Percentiles rank a stretch among this genome's conserved stretches.
phyloP scores from a whole-genome alignment of 2,113 vertebrate species.

The Crotalus horridus region DNA sequence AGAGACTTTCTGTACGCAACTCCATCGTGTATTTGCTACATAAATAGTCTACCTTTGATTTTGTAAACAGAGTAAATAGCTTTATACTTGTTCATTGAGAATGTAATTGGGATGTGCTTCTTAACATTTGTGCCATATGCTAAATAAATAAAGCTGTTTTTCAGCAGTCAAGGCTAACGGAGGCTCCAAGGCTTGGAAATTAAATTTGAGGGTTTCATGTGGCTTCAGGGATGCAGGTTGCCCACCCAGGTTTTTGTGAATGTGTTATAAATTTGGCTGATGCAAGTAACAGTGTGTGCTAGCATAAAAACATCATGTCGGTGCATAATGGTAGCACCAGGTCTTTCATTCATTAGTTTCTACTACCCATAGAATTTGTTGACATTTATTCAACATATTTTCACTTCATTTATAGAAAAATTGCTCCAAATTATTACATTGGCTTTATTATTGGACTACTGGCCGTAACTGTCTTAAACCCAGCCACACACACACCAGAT shows the following conservation, averaged over 20 bases:
- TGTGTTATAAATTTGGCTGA: not conserved
- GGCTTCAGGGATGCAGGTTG: not conserved
- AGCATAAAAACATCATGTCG: not conserved
- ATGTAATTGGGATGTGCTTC: not conserved
- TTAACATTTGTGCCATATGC: not conserved
- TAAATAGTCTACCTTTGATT: not conserved
- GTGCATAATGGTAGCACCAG: not conserved
- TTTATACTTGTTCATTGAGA: not conserved
- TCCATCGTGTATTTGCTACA: not conserved
- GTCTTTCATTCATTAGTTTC: not conserved
- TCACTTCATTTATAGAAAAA: not conserved
- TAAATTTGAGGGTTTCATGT: not conserved
- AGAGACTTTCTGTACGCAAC: not conserved
- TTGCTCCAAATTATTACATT: not conserved
- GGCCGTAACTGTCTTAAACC: not conserved
- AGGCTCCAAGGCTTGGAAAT: not conserved
- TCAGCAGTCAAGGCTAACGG: not conserved
- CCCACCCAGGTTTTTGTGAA: not conserved
- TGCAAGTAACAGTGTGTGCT: not conserved
- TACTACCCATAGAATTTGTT: not conserved
- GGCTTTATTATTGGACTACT: not conserved
- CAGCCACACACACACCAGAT: not conserved
- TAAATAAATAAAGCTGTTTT: not conserved
- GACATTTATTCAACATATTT: not conserved
- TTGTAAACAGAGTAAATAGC: not conserved